These are phyloP conservation scores for Drosophila virilis DNA, from an alignment of 1,140 invertebrate species.

Conservation along the genomic window DNA sequence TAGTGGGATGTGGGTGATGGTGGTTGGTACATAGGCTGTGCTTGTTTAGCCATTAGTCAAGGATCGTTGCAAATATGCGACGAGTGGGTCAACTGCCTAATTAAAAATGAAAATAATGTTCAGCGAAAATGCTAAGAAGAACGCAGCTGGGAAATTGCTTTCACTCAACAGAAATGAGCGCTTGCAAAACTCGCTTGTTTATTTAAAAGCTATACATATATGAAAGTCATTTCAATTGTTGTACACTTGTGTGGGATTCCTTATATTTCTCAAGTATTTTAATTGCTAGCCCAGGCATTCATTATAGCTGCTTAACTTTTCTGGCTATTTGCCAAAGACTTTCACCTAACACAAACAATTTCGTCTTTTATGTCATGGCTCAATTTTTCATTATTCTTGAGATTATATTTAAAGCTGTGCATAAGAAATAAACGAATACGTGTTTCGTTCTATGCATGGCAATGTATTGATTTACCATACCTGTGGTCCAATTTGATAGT, in stretches of 20 bases:
- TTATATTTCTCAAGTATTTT: neutral
- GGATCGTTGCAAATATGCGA: conserved; percentile 42
- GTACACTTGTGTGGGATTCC: too few relatives aligned
- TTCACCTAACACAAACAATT: too few relatives aligned
- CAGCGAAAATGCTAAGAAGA: conserved; percentile 4
- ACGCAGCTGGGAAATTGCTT: neutral
- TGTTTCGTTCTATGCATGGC: too few relatives aligned
- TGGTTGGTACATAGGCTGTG: conserved; percentile 25
- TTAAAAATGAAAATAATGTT: conserved; percentile 73
- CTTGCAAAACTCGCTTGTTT: neutral
- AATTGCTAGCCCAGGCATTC: too few relatives aligned
- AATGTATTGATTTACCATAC: too few relatives aligned
- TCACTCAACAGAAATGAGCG: neutral
- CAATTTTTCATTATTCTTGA: too few relatives aligned
- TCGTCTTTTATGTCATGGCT: too few relatives aligned
- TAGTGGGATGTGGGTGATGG: neutral
- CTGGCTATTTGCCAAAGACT: too few relatives aligned
- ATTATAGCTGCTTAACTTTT: too few relatives aligned
- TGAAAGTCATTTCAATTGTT: neutral
- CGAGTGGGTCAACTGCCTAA: conserved; percentile 75
- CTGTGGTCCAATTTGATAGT: neutral
- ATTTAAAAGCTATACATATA: neutral
- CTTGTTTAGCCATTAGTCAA: conserved; percentile 75
- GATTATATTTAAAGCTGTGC: too few relatives aligned
- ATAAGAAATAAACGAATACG: too few relatives aligned